phyloP scores from a whole-genome alignment of 35 echinoderm and acorn worm species.

The Patiria miniata region DNA sequence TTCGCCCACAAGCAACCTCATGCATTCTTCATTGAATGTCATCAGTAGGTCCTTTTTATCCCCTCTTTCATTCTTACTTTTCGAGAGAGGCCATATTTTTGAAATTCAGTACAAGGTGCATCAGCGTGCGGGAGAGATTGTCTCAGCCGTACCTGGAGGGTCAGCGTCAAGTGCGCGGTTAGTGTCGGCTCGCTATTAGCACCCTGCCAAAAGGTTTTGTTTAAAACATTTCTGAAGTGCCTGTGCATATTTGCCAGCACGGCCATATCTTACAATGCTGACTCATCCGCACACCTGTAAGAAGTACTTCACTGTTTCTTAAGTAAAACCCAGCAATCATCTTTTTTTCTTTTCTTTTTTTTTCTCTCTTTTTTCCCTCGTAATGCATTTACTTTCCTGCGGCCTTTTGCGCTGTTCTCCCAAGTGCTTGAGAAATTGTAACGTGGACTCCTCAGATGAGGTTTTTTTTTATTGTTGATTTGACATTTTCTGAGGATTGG shows the following conservation, averaged over 20 bases:
- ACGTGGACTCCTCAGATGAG: not conserved
- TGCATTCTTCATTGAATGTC: slow-evolving; percentile 18
- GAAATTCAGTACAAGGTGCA: slow-evolving; percentile 16
- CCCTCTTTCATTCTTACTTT: too few species aligned
- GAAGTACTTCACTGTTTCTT: not conserved
- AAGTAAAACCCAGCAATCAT: not conserved
- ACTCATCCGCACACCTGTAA: slow-evolving; percentile 10
- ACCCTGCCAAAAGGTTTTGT: not conserved
- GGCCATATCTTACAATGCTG: slow-evolving; percentile 3
- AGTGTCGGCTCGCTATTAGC: slow-evolving; percentile 7
- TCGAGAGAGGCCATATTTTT: not conserved
- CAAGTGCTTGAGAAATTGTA: slow-evolving; percentile 13
- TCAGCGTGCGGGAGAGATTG: not conserved
- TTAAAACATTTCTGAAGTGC: slow-evolving; percentile 29
- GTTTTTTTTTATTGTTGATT: not conserved
- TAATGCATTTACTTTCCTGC: not conserved
- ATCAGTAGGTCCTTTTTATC: not conserved
- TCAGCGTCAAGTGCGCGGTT: not conserved
- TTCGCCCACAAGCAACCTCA: not conserved
- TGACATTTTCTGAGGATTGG: slow-evolving; percentile 15
- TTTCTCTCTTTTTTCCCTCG: not conserved
- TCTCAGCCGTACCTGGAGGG: slow-evolving; percentile 1
- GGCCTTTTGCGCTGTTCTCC: not conserved
- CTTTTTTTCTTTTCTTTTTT: not conserved
- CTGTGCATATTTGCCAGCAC: not conserved